These are phyloP conservation scores for Pheosia gnoma DNA, from an alignment of 2,888 invertebrate genomes.

Conservation along the genomic window DNA sequence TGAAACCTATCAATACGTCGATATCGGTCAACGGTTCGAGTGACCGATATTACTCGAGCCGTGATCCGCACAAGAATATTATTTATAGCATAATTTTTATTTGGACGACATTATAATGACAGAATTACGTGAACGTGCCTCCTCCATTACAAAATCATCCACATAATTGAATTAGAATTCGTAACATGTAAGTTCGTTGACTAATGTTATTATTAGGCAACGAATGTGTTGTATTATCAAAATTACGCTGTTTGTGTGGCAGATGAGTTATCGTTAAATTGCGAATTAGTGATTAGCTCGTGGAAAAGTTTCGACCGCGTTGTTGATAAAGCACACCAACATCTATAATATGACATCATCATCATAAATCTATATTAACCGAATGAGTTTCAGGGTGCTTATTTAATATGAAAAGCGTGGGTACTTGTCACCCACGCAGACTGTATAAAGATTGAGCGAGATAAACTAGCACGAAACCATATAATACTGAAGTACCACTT, in stretches of 20 bases:
- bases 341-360: not conserved
- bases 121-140: not conserved
- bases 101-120: constrained; percentile 10
- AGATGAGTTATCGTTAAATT: not conserved
- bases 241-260: not conserved
- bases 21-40: constrained; percentile 31
- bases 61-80: constrained; percentile 24
- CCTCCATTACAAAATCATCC: constrained; percentile 9
- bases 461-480: not conserved
- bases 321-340: not conserved
- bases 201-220: constrained; percentile 28
- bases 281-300: constrained; percentile 2
- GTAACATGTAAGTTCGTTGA: constrained; percentile 32
- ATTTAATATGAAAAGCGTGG: not conserved
- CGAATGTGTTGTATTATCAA: not conserved
- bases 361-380: not conserved
- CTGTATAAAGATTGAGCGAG: not conserved
- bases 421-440: not conserved
- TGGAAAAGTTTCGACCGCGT: not conserved
- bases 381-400: not conserved
- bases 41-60: constrained; percentile 31
- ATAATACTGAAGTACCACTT: too few relatives aligned
- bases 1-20: constrained; percentile 13
- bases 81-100: constrained; percentile 22
- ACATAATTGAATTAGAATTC: constrained; percentile 15